Evolutionary conservation across 2,113 vertebrate species (phyloP), one percentile per base, ranked within the genome.

Genomic region (Cygnus buccinator): DNA sequence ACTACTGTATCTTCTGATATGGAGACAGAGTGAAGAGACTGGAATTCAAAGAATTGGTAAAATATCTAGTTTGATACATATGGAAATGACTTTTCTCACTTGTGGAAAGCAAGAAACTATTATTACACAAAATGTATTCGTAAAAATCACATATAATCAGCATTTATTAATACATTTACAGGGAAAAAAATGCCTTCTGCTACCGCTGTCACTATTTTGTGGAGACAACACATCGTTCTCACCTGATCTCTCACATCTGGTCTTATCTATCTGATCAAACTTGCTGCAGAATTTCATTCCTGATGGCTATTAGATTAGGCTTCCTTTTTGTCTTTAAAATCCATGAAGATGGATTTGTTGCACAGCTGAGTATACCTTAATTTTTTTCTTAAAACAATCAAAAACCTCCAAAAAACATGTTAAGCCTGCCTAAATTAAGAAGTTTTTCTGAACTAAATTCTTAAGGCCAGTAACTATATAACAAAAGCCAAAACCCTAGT

Each of bases 161-260:
- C 9, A 28, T 55, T 80, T 46, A 65, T 39, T 4, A 74, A n/a
- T 23, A 79, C 0, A 1, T n/a, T 66, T 14, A 23, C 5, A 1
- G 3, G 1, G 2, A 3, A 5, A 25, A 46, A 20, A 37, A 25
- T 1, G 0, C 1, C 7, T 72, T 81, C 62, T 68, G 10, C 17
- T 43, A 63, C 19, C 19, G 6, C 6, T 63, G 13, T 33, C 61
- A 62, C 18, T 58, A 14, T 62, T 94, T 25, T 37, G 9, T 25
- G 9, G 15, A 71, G 28, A 48, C 10, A 54, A 61, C 18, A 65
- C 8, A 20, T 66, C 48, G 3, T 31, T 90, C 48, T 52, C 41
- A 75, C 9, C 44, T 62, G 17, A 65, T 50, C 13, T 22, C 29
- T 73, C 44, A 52, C 14, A 10, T 21, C 70, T 52, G 48, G 31